Conservation (phyloP, 2,797 vertebrate species). For the Labeo calbasu region DNA sequence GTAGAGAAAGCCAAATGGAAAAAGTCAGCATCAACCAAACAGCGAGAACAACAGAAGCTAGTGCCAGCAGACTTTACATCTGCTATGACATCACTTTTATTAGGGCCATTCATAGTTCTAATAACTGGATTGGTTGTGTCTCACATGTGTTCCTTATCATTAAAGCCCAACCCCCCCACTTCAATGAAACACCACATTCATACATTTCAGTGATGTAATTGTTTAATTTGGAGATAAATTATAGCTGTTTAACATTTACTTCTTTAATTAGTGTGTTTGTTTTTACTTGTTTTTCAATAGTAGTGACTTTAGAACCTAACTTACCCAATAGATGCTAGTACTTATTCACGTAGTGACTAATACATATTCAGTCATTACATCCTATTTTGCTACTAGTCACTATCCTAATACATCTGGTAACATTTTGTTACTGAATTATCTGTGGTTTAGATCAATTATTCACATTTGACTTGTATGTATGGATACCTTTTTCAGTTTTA, state of each 20-base stretch:
- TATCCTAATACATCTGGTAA: background rate
- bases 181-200: constrained; percentile 1
- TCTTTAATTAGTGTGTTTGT: background rate
- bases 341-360: background rate
- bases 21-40: constrained; percentile 30
- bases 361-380: background rate
- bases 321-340: background rate
- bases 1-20: constrained; percentile 31
- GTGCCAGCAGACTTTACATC: constrained; percentile 23
- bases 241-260: background rate
- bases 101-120: constrained; percentile 25
- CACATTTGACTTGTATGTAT: background rate
- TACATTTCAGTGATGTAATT: constrained; percentile 13
- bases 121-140: constrained; percentile 36
- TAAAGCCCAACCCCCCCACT: constrained; percentile 4
- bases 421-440: background rate
- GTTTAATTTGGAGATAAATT: background rate
- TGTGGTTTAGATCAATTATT: background rate
- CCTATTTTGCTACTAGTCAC: background rate
- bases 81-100: constrained; percentile 32
- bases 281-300: background rate
- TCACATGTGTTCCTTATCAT: constrained; percentile 45
- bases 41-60: background rate
- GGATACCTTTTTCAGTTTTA: background rate
- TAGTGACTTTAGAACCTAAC: background rate